Evolutionary conservation across 64 coral and sea anemone species (phyloP).

Genomic region (Astreopora myriophthalma): DNA sequence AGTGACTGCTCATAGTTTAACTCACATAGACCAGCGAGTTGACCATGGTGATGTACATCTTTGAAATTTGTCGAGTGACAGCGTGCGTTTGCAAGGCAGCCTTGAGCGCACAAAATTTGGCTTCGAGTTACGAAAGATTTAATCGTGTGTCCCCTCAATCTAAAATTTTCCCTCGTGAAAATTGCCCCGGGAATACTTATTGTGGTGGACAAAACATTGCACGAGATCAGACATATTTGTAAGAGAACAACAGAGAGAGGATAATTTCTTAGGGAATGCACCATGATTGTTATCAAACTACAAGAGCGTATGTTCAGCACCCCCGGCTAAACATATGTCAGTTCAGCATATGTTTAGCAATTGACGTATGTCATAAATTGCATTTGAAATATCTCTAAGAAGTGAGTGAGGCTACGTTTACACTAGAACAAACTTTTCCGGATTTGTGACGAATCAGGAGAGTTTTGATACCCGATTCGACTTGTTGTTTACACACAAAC

Average conservation of each 20-base stretch:
- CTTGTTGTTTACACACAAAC: background rate
- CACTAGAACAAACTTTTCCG: background rate
- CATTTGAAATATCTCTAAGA: background rate
- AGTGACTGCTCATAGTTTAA: background rate
- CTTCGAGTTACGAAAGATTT: background rate
- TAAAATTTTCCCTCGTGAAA: background rate
- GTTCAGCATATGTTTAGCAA: no score
- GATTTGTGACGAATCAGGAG: background rate
- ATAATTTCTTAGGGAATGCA: background rate
- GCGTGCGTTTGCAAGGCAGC: constrained; percentile 10
- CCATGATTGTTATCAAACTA: background rate
- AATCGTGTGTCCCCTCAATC: background rate
- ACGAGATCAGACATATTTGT: background rate
- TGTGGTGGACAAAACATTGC: background rate
- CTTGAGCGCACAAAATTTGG: constrained; percentile 29
- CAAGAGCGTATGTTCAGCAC: background rate
- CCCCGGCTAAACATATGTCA: background rate
- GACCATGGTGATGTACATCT: background rate
- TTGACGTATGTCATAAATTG: background rate
- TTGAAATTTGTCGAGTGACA: constrained; percentile 56
- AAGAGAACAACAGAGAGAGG: background rate
- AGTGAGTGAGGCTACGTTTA: background rate
- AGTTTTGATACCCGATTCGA: background rate
- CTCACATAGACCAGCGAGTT: background rate
- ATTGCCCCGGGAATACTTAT: background rate